Conservation (phyloP, 2,888 invertebrate genomes). For the Coelopa pilipes region DNA sequence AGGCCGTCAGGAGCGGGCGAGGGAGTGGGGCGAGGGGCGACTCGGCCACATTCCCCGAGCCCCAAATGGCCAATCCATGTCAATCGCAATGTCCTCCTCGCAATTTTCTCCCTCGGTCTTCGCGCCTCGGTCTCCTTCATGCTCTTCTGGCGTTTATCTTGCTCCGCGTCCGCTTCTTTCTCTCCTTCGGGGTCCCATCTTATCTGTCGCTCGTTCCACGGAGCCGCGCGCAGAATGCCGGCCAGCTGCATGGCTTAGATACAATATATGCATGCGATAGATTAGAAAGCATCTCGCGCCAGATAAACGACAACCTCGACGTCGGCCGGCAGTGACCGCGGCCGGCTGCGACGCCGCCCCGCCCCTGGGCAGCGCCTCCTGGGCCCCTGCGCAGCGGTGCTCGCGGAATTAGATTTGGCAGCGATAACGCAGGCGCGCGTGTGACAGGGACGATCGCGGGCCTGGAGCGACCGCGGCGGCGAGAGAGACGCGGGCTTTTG, state of each 20-base stretch:
- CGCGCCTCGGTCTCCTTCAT: too few species aligned
- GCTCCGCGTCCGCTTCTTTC: too few species aligned
- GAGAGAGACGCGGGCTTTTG: neutral
- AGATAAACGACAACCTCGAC: neutral
- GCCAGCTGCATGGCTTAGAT: conserved; percentile 12
- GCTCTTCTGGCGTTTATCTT: too few species aligned
- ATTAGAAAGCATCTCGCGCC: conserved; percentile 24
- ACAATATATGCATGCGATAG: conserved; percentile 7
- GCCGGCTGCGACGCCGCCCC: neutral
- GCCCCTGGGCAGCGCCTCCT: neutral
- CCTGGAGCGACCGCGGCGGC: neutral
- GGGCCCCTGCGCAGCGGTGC: neutral
- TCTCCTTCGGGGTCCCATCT: neutral
- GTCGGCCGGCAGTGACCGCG: neutral
- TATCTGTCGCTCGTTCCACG: neutral
- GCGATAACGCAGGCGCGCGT: conserved; percentile 25
- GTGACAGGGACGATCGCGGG: neutral
- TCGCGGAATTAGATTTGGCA: conserved; percentile 25
- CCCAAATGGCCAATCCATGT: conserved; percentile 29
- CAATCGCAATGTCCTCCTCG: conserved; percentile 16
- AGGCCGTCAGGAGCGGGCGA: too few species aligned
- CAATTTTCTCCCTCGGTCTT: too few species aligned
- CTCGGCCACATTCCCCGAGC: neutral
- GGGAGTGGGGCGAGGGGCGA: too few species aligned
- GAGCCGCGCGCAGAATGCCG: neutral